Percentiles rank a stretch among this genome's conserved stretches.
These are phyloP conservation scores for Dolomedes plantarius DNA, from an alignment of 2,888 invertebrate species.

Conservation along the genomic window DNA sequence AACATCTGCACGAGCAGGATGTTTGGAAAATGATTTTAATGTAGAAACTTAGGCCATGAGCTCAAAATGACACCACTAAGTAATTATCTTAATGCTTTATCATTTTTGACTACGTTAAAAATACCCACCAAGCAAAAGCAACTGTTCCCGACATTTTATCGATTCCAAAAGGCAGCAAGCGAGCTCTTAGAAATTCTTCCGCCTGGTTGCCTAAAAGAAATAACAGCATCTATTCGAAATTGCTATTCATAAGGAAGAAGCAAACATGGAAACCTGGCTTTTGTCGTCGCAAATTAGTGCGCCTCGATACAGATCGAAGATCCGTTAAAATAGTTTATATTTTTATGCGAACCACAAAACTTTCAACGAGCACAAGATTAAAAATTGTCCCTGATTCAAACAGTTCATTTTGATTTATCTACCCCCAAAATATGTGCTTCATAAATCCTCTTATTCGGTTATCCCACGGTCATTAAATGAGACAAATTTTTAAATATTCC, in stretches of 20 bases:
- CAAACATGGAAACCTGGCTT: not conserved
- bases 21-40: not conserved
- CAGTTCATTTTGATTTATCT: no score
- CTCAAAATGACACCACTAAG: not conserved
- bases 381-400: no score
- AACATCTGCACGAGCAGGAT: no score
- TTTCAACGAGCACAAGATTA: no score
- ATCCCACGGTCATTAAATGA: no score
- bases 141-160: constrained; percentile 8
- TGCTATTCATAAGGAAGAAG: not conserved
- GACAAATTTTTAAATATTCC: no score
- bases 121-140: constrained; percentile 1
- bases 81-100: constrained; percentile 14
- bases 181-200: constrained; percentile 9
- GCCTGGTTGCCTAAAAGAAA: not conserved
- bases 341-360: no score
- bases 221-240: not conserved
- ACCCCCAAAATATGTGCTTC: no score
- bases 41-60: not conserved
- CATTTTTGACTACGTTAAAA: constrained; percentile 16
- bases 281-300: not conserved
- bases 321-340: no score
- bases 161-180: not conserved
- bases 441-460: no score
- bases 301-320: not conserved